Evolutionary conservation across 2,888 invertebrate species (phyloP), one percentile per base, ranked within the genome.

Genomic region (Dione vanillae): DNA sequence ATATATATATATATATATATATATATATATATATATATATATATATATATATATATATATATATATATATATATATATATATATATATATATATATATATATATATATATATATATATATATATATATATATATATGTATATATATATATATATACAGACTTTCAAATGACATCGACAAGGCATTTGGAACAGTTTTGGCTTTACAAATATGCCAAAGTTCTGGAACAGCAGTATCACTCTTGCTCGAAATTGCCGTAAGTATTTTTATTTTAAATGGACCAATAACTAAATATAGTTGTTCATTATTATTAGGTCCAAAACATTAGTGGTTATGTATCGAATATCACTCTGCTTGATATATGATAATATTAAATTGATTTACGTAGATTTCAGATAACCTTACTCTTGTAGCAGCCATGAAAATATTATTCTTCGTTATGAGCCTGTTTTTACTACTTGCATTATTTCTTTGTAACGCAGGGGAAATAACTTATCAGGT

Each of bases 401-500:
- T 90, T 66, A 82, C 87, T 19, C 81, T 87, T 51, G 79, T 83
- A 10, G 87, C 86, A 0, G 79, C 80, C 20, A 78, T 89, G 81
- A 92, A 92, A 78, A 83, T 91, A 69, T 81, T 91, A 70, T 85
- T 86, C 71, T 93, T 92, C 69, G 86, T 88, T 0, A 58, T 76
- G 10, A 90, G 83, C 0, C 80, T 93, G 66, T 90, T 89, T 71
- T 89, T 91, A 73, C 76, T 92, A 20, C 79, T 93, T 49, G 92
- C 83, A 9, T 78, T 91, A 10, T 91, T 89, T 78, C 78, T 93
- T 20, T 93, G 92, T 77, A 93, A 92, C 70, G 88, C 92, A 59
- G 92, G 93, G 41, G 92, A 91, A 82, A 92, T 93, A 40, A 90
- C 92, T 6, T 85, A 89, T 75, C 89, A 92, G 89, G 92, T 92